Base-by-base conservation (phyloP, 2,888 invertebrate genomes). In the Agrochola lychnidis region DNA sequence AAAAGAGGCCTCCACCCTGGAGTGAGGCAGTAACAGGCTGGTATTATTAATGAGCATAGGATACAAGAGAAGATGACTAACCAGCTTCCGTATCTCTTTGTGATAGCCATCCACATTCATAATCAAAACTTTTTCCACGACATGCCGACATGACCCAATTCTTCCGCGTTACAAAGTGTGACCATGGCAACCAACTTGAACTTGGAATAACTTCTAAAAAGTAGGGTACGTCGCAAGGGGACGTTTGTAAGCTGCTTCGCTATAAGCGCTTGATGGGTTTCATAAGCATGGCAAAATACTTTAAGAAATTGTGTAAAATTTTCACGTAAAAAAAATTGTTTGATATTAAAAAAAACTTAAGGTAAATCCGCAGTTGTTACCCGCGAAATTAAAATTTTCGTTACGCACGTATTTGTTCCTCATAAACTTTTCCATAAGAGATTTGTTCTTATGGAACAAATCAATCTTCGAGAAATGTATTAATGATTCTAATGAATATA, bases 261-360 rank as follows among this genome's bases (percentile, higher is more conserved):
- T 74, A 74, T 45, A 42, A 57, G 30, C 62, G 56, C 14, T 74
- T 78, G n/a, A 42, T 48, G 56, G 42, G 30, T 62, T 62, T 62
- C 53, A 42, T 62, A 57, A 45, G 14, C 40, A 30, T 19, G 22
- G 14, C 14, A n/a, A 53, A 72, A 53, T 53, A 51, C 16, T 30
- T 70, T n/a, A 30, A 57, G 14, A 36, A 76, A 19, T 22, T 59
- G n/a, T n/a, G 42, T 10, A 36, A 16, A 75, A 30, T 19, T 16
- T 6, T 42, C 40, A 12, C 6, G 16, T 76, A n/a, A 40, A 36
- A 36, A 36, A 36, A 36, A 36, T 36, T 36, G 36, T 36, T 36
- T 36, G 36, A 36, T 30, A 30, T 30, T 30, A 36, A 36, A 36
- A 36, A 36, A 36, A 36, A 36, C 36, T 36, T 36, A 36, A 36